Conservation (phyloP, 2,113 vertebrate species). For the Pionites leucogaster region DNA sequence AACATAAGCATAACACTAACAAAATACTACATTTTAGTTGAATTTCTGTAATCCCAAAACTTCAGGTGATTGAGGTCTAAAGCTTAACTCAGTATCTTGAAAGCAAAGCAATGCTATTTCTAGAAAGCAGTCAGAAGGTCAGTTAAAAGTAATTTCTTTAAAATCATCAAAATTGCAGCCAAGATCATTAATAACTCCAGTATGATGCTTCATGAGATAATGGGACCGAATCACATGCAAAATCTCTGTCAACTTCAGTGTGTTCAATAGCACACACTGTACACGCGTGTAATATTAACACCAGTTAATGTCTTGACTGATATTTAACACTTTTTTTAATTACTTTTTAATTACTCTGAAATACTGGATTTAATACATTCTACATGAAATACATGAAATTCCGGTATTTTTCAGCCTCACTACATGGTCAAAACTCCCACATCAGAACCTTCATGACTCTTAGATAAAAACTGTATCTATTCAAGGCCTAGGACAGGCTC, state of each 20-base stretch:
- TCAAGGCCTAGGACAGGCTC: not conserved
- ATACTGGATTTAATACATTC: not conserved
- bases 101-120: not conserved
- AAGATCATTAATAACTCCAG: not conserved
- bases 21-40: not conserved
- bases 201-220: not conserved
- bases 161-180: not conserved
- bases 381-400: not conserved
- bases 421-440: not conserved
- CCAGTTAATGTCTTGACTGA: not conserved
- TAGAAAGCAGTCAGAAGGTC: not conserved
- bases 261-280: rapidly evolving
- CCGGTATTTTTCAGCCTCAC: not conserved
- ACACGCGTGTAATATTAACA: not conserved
- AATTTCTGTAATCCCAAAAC: not conserved
- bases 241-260: not conserved
- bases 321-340: not conserved
- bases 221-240: not conserved
- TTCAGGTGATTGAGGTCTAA: not conserved
- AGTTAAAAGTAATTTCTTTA: not conserved
- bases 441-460: not conserved
- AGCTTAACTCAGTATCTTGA: not conserved
- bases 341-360: not conserved
- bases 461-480: not conserved
- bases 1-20: not conserved